These are phyloP conservation scores for Drosophila macrospina DNA, from an alignment of 2,888 invertebrate species.

Conservation along the genomic window DNA sequence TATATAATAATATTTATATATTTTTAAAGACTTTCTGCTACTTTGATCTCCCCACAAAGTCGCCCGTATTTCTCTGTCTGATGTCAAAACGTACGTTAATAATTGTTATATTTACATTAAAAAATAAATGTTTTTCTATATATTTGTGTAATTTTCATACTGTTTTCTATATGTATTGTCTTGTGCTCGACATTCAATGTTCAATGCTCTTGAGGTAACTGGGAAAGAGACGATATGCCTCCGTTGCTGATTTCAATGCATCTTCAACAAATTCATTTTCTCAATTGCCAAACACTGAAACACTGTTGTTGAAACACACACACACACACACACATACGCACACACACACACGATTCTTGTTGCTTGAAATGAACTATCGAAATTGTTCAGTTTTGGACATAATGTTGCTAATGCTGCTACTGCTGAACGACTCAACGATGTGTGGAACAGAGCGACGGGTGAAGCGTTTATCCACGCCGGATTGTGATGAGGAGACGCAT, in stretches of 20 bases:
- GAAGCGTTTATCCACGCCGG: conserved; percentile 30
- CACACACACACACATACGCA: too few species aligned
- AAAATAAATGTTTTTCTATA: not conserved
- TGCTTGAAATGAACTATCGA: conserved; percentile 31
- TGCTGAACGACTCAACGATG: not conserved
- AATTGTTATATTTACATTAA: too few species aligned
- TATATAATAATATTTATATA: too few species aligned
- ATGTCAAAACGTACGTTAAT: not conserved
- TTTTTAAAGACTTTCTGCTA: too few species aligned
- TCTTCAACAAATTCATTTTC: conserved; percentile 4
- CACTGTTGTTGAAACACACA: conserved; percentile 5
- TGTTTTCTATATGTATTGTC: not conserved
- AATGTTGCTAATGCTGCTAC: conserved; percentile 18
- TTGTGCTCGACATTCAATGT: too few species aligned
- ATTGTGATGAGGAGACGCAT: not conserved
- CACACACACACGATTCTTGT: not conserved
- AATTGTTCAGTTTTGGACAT: conserved; percentile 37
- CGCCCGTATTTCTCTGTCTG: not conserved
- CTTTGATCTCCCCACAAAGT: not conserved
- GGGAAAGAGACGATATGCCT: conserved; percentile 7
- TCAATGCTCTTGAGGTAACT: too few species aligned
- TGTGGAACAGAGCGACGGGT: conserved; percentile 11
- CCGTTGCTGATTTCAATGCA: conserved; percentile 1
- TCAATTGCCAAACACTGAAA: conserved; percentile 10
- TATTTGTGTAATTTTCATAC: not conserved